phyloP scores from a whole-genome alignment of 2,888 invertebrate species.

The Ferdinandea cuprea region DNA sequence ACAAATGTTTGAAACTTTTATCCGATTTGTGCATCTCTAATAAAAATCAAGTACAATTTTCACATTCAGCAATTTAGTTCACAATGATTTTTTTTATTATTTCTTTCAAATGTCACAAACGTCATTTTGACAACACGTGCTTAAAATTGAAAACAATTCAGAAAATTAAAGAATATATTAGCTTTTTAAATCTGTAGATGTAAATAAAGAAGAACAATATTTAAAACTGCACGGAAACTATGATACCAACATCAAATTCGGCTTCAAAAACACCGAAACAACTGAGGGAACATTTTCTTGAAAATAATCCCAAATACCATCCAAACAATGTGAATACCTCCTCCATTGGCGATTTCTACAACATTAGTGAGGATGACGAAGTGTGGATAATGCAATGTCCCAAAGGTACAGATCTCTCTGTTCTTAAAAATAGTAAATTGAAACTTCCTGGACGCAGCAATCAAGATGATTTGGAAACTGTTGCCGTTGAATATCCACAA shows the following conservation, averaged over 20 bases:
- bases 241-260: neutral
- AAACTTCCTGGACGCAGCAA: conserved; percentile 77
- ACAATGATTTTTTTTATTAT: too few species aligned
- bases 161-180: too few species aligned
- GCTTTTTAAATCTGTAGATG: too few species aligned
- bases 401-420: conserved; percentile 72
- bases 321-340: conserved; percentile 71
- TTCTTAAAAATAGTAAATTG: conserved; percentile 75
- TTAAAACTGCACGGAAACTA: neutral
- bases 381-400: conserved; percentile 78
- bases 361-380: conserved; percentile 76
- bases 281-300: conserved; percentile 59
- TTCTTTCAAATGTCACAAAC: too few species aligned
- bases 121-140: too few species aligned
- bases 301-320: conserved; percentile 61
- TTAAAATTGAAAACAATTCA: too few species aligned
- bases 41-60: too few species aligned
- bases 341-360: conserved; percentile 71
- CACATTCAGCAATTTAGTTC: too few species aligned
- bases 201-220: neutral
- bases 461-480: conserved; percentile 74
- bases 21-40: too few species aligned
- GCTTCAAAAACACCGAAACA: neutral
- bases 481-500: conserved; percentile 75
- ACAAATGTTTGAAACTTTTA: too few species aligned